Percentiles rank a stretch among this genome's conserved stretches.
Evolutionary conservation across 2,113 vertebrate species (phyloP).

Genomic region (Nyctibius bracteatus): DNA sequence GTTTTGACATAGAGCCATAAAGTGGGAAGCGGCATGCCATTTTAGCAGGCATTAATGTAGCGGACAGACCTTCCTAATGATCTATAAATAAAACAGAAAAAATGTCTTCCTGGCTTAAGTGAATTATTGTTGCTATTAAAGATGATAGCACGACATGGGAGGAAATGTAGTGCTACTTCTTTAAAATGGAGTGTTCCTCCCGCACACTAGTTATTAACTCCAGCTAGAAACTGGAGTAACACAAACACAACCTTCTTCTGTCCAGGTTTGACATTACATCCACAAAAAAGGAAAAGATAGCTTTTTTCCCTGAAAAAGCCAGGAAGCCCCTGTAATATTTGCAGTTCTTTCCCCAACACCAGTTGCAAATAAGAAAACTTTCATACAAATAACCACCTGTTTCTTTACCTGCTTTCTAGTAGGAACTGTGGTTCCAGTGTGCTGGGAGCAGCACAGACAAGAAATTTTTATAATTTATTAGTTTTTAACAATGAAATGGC

Average conservation of each 20-base stretch:
- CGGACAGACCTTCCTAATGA: conserved; percentile 62
- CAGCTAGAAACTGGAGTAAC: conserved; percentile 1
- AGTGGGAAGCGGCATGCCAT: conserved; percentile 16
- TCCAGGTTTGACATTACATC: neutral
- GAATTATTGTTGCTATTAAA: conserved; percentile 68
- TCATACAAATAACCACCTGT: neutral
- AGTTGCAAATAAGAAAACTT: neutral
- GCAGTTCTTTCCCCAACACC: neutral
- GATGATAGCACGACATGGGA: conserved; percentile 53
- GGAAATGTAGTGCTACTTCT: conserved; percentile 53
- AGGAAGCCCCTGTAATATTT: neutral
- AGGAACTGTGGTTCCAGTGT: neutral
- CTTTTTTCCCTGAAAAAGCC: neutral
- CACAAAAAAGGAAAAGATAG: neutral
- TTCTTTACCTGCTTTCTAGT: neutral
- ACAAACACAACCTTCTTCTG: neutral
- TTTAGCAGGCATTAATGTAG: conserved; percentile 61
- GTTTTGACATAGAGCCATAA: conserved; percentile 68
- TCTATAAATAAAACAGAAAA: conserved; percentile 69
- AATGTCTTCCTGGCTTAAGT: conserved; percentile 62
- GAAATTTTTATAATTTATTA: neutral
- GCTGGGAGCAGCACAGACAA: neutral
- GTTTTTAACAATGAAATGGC: neutral
- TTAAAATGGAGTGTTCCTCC: conserved; percentile 45
- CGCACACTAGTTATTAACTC: neutral